Evolutionary conservation across 2,888 invertebrate species (phyloP).

Genomic region (Ophion ellenae): DNA sequence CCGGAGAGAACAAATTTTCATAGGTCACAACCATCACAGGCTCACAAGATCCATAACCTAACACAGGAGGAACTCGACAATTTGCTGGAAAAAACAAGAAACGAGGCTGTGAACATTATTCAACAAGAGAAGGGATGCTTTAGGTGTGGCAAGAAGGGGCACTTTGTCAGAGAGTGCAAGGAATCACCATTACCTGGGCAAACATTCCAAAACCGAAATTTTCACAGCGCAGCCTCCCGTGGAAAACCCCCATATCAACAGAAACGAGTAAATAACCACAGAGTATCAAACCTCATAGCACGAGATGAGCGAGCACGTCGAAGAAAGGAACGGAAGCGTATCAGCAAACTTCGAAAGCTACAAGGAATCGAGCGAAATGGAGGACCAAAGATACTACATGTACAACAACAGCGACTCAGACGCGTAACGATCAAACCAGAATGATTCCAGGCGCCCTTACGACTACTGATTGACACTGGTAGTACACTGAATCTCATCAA

Average conservation of each 20-base stretch:
- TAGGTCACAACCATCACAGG: too few species aligned
- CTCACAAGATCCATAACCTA: too few species aligned
- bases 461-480: constrained; percentile 21
- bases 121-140: constrained; percentile 24
- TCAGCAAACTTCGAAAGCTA: constrained; percentile 20
- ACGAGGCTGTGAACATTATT: not conserved
- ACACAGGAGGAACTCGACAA: too few species aligned
- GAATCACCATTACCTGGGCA: not conserved
- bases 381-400: constrained; percentile 32
- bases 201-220: too few species aligned
- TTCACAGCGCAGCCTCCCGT: too few species aligned
- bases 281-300: constrained; percentile 12
- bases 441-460: constrained; percentile 29
- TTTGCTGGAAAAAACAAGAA: too few species aligned
- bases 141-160: constrained; percentile 25
- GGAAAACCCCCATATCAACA: constrained; percentile 21
- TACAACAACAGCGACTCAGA: constrained; percentile 36
- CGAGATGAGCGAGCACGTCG: not conserved
- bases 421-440: constrained; percentile 27
- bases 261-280: constrained; percentile 11
- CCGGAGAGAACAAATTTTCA: too few species aligned
- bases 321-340: constrained; percentile 24
- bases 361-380: constrained; percentile 18
- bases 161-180: constrained; percentile 17
- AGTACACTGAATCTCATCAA: constrained; percentile 35